Conservation (phyloP, 2,797 vertebrate species). For the Erpetoichthys calabaricus region DNA sequence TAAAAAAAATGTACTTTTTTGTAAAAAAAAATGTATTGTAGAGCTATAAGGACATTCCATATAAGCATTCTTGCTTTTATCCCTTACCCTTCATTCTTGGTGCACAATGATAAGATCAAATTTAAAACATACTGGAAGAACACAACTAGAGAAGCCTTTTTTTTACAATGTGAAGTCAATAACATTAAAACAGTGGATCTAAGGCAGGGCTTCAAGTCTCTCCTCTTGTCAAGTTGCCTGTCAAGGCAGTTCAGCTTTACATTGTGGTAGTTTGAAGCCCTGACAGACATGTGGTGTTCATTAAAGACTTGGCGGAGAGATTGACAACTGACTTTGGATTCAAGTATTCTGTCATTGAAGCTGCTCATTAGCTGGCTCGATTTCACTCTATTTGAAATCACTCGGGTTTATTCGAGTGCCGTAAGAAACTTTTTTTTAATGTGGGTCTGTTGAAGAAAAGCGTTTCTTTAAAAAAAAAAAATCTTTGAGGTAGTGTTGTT, state of each 20-base stretch:
- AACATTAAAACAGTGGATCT: not conserved
- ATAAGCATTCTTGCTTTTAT: too few species aligned
- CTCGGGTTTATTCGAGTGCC: conserved; percentile 7
- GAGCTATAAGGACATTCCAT: too few species aligned
- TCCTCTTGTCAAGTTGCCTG: conserved; percentile 1
- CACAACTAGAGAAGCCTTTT: not conserved
- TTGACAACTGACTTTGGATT: conserved; percentile 5
- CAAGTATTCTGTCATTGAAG: not conserved
- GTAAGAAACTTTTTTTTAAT: not conserved
- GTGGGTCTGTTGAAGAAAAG: too few species aligned
- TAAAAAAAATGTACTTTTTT: too few species aligned
- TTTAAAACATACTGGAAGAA: not conserved
- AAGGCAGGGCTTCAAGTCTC: not conserved
- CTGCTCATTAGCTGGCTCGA: conserved; percentile 12
- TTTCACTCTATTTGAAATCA: not conserved
- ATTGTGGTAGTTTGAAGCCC: conserved; percentile 6
- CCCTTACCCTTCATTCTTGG: too few species aligned
- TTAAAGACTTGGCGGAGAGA: conserved; percentile 7
- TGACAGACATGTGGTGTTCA: conserved; percentile 7
- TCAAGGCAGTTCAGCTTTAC: conserved; percentile 7
- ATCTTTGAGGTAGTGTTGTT: too few species aligned
- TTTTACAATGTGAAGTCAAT: conserved; percentile 1
- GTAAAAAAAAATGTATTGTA: too few species aligned
- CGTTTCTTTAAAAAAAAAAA: too few species aligned
- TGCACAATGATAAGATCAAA: not conserved